Percentiles rank a stretch among this genome's conserved stretches.
These are phyloP conservation scores for Pangasius djambal DNA, from an alignment of 2,797 vertebrate genomes.

Conservation along the genomic window DNA sequence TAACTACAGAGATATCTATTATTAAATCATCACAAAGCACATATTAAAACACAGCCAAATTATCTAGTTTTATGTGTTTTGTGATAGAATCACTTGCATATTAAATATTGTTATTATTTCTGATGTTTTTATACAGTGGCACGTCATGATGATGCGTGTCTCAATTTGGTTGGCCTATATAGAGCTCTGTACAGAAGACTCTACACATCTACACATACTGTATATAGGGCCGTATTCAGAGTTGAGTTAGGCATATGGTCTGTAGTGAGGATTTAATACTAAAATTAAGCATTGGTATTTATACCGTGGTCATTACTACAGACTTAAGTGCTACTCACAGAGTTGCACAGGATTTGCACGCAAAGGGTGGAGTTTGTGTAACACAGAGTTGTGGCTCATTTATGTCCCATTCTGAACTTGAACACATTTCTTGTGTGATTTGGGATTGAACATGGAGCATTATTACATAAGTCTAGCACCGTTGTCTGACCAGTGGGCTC, in stretches of 20 bases:
- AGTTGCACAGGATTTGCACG: neutral
- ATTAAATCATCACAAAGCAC: neutral
- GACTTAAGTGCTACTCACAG: neutral
- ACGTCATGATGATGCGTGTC: too few relatives aligned
- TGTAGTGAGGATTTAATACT: neutral
- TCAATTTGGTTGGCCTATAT: too few relatives aligned
- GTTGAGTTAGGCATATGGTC: too few relatives aligned
- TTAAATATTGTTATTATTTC: too few relatives aligned
- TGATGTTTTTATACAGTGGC: too few relatives aligned
- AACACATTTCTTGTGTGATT: neutral
- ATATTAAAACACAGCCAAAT: too few relatives aligned
- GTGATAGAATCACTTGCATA: too few relatives aligned
- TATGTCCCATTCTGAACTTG: neutral
- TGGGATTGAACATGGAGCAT: neutral
- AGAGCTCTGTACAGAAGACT: too few relatives aligned
- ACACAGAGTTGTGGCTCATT: neutral
- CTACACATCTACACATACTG: neutral
- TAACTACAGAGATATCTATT: neutral
- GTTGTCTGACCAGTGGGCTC: neutral
- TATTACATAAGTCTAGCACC: neutral
- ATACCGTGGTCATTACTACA: neutral
- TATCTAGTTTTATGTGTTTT: too few relatives aligned
- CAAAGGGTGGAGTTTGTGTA: neutral
- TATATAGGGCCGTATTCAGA: too few relatives aligned
- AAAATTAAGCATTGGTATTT: neutral